These are phyloP conservation scores for Drosophila pruinosa DNA, from an alignment of 1,140 invertebrate genomes.

Conservation along the genomic window DNA sequence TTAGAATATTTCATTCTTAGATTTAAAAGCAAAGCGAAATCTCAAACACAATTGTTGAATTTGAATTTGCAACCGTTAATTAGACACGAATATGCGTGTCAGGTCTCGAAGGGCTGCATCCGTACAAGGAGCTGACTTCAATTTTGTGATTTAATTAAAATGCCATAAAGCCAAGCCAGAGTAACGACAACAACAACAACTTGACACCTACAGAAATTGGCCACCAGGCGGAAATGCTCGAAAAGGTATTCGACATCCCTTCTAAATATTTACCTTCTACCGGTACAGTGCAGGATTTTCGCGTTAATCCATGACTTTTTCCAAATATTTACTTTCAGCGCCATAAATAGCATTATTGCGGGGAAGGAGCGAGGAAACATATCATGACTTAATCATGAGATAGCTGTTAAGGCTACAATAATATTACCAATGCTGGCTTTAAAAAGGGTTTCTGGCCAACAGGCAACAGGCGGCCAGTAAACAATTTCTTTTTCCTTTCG, in stretches of 20 bases:
- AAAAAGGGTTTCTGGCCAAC: slow-evolving; percentile 19
- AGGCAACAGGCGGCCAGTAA: slow-evolving; percentile 20
- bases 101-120: background rate
- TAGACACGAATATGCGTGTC: slow-evolving; percentile 24
- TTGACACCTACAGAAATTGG: slow-evolving; percentile 18
- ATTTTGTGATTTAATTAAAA: slow-evolving; percentile 46
- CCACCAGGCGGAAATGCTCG: slow-evolving; percentile 7
- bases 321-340: slow-evolving; percentile 40
- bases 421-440: slow-evolving; percentile 3
- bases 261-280: slow-evolving; percentile 63
- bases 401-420: slow-evolving; percentile 30
- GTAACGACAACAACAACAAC: background rate
- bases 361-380: background rate
- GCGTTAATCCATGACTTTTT: slow-evolving; percentile 43
- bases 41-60: background rate
- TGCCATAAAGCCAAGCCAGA: background rate
- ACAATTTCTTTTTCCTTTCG: slow-evolving; percentile 1
- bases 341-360: slow-evolving; percentile 10
- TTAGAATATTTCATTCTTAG: slow-evolving; percentile 9
- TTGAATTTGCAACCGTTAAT: slow-evolving; percentile 14
- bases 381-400: slow-evolving; percentile 65
- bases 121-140: background rate
- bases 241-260: slow-evolving; percentile 20
- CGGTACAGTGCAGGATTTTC: slow-evolving; percentile 14
- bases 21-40: background rate